These are phyloP conservation scores for Quadroppia sp. DNA, from an alignment of 2,888 invertebrate species.

Conservation along the genomic window DNA sequence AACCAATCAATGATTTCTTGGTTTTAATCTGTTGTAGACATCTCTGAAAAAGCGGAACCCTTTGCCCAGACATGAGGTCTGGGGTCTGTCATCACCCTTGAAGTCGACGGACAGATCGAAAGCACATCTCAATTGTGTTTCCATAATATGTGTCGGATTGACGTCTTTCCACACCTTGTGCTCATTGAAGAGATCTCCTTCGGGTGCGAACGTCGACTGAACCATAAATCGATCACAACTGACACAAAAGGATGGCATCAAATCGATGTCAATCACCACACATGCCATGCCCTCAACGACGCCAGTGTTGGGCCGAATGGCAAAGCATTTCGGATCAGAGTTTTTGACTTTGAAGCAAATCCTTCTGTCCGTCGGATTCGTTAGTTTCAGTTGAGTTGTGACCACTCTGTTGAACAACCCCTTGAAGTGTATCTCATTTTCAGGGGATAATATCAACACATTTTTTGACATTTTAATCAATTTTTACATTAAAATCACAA, in stretches of 20 bases:
- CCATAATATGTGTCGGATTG: background rate
- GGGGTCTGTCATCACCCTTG: too few species aligned
- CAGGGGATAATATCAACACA: background rate
- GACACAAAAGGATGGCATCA: background rate
- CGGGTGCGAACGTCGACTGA: background rate
- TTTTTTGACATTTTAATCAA: background rate
- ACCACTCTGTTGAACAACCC: slow-evolving; percentile 57
- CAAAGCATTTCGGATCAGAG: slow-evolving; percentile 98
- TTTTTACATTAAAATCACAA: too few species aligned
- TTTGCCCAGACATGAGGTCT: too few species aligned
- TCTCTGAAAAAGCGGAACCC: background rate
- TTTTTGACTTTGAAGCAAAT: slow-evolving; percentile 99
- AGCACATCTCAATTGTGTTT: background rate
- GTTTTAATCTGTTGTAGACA: too few species aligned
- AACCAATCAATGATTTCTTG: too few species aligned
- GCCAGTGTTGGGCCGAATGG: slow-evolving; percentile 97
- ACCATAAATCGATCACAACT: background rate
- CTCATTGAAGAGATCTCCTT: background rate
- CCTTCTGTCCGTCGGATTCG: slow-evolving; percentile 77
- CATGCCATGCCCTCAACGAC: slow-evolving; percentile 58
- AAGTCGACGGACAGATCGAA: background rate
- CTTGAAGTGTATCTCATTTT: background rate
- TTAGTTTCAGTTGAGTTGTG: slow-evolving; percentile 80
- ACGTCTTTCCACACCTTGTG: background rate
- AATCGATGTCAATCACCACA: background rate